phyloP scores from a whole-genome alignment of 2,888 invertebrate genomes.

The Ischnura elegans region DNA sequence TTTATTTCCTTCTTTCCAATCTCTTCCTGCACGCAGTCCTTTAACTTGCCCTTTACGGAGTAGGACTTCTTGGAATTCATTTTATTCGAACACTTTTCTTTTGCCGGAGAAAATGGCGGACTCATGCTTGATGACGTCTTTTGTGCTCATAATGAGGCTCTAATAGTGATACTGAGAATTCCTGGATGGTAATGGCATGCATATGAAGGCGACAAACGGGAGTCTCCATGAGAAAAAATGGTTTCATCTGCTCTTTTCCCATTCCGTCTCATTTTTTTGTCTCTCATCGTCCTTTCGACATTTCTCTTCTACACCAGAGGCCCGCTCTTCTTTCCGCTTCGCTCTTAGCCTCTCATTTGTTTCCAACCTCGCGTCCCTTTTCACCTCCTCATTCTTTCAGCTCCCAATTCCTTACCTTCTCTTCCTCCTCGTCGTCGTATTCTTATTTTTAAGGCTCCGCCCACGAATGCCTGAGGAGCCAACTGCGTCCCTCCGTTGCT shows the following conservation, averaged over 20 bases:
- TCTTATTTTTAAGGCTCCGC: not conserved
- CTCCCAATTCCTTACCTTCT: conserved; percentile 53
- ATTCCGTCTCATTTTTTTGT: conserved; percentile 36
- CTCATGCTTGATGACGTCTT: not conserved
- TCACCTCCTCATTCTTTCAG: conserved; percentile 58
- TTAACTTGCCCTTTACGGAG: too few species aligned
- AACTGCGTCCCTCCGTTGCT: not conserved
- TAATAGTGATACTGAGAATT: not conserved
- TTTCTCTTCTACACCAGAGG: conserved; percentile 11
- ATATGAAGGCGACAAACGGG: not conserved
- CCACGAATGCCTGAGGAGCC: conserved; percentile 14
- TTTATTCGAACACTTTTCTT: too few species aligned
- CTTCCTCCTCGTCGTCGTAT: not conserved
- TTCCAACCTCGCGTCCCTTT: conserved; percentile 47
- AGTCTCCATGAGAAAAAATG: not conserved
- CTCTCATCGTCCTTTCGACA: not conserved
- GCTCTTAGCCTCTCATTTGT: conserved; percentile 45
- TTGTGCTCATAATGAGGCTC: not conserved
- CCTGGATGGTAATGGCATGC: not conserved
- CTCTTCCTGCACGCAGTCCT: too few species aligned
- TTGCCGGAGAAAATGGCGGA: too few species aligned
- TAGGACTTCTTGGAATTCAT: too few species aligned
- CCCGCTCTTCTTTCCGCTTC: conserved; percentile 13
- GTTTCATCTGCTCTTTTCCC: not conserved
- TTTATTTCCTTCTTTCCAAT: too few species aligned